phyloP scores from a whole-genome alignment of 1,140 invertebrate species.

The Bombus difficillimus region DNA sequence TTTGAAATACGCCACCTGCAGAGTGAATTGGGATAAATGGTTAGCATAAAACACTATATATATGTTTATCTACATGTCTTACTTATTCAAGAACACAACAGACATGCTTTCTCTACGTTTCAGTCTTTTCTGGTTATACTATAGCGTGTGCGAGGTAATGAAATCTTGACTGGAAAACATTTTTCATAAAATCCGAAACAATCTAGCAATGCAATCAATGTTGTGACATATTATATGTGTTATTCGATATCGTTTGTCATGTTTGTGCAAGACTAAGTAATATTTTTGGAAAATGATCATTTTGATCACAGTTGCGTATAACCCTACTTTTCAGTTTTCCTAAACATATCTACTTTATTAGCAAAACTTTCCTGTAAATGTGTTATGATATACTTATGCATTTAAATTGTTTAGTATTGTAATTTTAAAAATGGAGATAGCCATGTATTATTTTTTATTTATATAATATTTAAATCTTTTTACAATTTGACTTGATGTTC shows the following conservation, averaged over 20 bases:
- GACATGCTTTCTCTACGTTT: not conserved
- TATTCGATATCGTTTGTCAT: slow-evolving; percentile 8
- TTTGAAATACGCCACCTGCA: slow-evolving; percentile 4
- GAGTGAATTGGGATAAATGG: not conserved
- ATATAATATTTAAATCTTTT: not conserved
- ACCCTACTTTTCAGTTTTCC: not conserved
- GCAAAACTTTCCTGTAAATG: too few species aligned
- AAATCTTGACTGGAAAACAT: slow-evolving; percentile 44
- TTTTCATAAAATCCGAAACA: slow-evolving; percentile 60
- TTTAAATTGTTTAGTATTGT: not conserved
- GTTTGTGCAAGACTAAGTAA: slow-evolving; percentile 26
- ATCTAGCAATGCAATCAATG: slow-evolving; percentile 50
- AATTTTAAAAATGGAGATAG: not conserved
- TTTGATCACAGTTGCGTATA: not conserved
- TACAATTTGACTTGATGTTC: not conserved
- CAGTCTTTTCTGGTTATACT: slow-evolving; percentile 70
- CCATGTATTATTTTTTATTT: not conserved
- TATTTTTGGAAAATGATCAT: slow-evolving; percentile 57
- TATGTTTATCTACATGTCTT: slow-evolving; percentile 18
- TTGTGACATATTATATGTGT: slow-evolving; percentile 20
- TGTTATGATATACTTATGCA: too few species aligned
- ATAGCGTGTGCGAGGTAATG: slow-evolving; percentile 72
- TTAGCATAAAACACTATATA: not conserved
- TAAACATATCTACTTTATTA: slow-evolving; percentile 9
- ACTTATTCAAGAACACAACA: not conserved